A percentile compares a stretch with the other conserved stretches of the same genome.
phyloP scores from a whole-genome alignment of 2,797 vertebrate genomes.

The Pseudochaenichthys georgianus region DNA sequence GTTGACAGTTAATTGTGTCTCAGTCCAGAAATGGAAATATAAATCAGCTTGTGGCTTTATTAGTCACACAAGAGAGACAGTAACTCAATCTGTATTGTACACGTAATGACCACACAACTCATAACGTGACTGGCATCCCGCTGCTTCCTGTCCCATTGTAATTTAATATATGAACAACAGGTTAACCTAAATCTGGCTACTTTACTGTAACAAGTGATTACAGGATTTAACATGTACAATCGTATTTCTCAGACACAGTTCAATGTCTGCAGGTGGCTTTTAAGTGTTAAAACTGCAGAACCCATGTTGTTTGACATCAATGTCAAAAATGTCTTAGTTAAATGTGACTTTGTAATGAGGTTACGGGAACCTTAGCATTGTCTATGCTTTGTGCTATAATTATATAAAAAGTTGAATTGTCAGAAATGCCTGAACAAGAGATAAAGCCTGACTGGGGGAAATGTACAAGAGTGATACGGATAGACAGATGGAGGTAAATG shows the following conservation, averaged over 20 bases:
- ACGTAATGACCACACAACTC: neutral
- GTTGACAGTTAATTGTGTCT: neutral
- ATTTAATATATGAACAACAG: neutral
- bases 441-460: neutral
- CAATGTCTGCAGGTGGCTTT: neutral
- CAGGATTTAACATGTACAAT: neutral
- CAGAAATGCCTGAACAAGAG: conserved; percentile 9
- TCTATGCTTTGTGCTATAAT: neutral
- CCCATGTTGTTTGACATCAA: conserved; percentile 13
- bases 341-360: conserved; percentile 1
- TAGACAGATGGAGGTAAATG: neutral
- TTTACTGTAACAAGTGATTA: neutral
- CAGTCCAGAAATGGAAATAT: neutral
- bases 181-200: neutral
- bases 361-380: neutral
- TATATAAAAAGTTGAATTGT: neutral
- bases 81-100: neutral
- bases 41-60: neutral
- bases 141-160: neutral
- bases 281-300: neutral
- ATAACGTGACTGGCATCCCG: neutral
- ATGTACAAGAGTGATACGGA: neutral
- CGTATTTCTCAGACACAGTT: neutral
- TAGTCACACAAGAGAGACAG: neutral
- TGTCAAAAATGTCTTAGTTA: neutral